Conservation (phyloP, 2,113 vertebrate species). For the Onychorhynchus coronatus region DNA sequence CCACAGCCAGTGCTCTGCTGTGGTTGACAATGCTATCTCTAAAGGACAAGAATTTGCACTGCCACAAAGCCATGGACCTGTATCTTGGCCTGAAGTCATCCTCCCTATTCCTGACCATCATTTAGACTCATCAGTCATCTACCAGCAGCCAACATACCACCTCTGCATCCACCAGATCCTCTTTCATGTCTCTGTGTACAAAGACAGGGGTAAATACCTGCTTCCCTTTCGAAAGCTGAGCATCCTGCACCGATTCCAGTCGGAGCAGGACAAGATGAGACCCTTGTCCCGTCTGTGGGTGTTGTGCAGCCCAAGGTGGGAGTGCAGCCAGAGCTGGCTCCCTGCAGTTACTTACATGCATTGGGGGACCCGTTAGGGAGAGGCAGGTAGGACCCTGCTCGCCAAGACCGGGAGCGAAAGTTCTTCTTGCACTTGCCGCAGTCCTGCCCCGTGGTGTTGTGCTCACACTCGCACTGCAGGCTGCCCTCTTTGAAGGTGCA, state of each 20-base stretch:
- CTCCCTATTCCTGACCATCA: background rate
- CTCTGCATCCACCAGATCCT: background rate
- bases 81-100: background rate
- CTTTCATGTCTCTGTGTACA: background rate
- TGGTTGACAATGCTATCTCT: background rate
- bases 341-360: slow-evolving; percentile 80
- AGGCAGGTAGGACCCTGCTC: slow-evolving; percentile 93
- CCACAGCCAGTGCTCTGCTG: background rate
- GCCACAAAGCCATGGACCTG: background rate
- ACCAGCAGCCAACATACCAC: background rate
- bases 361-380: slow-evolving; percentile 92
- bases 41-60: background rate
- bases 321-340: background rate
- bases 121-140: background rate
- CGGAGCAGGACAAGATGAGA: background rate
- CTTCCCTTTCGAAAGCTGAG: background rate
- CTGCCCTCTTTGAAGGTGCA: slow-evolving; percentile 89
- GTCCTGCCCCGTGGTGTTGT: slow-evolving; percentile 97
- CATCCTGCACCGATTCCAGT: background rate
- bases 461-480: slow-evolving; percentile 95
- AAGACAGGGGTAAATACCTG: accelerated
- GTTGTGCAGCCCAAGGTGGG: background rate
- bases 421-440: slow-evolving; percentile 94
- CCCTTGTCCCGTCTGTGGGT: accelerated
- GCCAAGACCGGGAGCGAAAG: slow-evolving; percentile 93